A percentile compares a stretch with the other conserved stretches of the same genome.
Conservation (phyloP, 2,113 vertebrate genomes). For the Sphaerodactylus townsendi region DNA sequence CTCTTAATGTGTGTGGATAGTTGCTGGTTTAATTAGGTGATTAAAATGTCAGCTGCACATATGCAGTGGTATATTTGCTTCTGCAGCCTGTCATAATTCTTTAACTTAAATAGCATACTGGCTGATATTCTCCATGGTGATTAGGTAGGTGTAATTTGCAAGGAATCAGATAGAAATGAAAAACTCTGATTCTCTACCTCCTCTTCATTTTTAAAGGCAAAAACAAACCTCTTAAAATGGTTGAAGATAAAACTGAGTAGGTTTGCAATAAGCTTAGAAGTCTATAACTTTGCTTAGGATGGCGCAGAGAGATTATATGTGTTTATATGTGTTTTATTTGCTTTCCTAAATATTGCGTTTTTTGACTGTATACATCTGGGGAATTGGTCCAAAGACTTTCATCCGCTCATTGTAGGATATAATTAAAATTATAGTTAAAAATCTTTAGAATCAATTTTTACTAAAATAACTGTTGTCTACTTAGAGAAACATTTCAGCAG, state of each 20-base stretch:
- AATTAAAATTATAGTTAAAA: constrained; percentile 2
- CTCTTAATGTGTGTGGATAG: not conserved
- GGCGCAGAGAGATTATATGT: not conserved
- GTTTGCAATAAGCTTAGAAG: no score
- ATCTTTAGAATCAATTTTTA: not conserved
- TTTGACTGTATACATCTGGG: not conserved
- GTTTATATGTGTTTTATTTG: not conserved
- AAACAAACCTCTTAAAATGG: not conserved
- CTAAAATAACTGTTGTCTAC: not conserved
- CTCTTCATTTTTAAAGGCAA: not conserved
- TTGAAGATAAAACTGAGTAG: not conserved
- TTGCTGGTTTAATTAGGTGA: not conserved
- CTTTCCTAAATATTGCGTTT: not conserved
- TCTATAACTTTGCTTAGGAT: not conserved
- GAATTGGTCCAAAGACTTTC: not conserved
- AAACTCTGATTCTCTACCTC: not conserved
- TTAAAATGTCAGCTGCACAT: not conserved
- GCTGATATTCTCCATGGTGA: not conserved
- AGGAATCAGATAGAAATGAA: not conserved
- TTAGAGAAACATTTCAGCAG: not conserved
- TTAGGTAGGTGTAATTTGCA: not conserved
- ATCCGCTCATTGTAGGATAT: not conserved
- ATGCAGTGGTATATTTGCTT: not conserved
- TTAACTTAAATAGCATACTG: not conserved
- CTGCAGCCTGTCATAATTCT: not conserved